Percentiles rank a stretch among this genome's conserved stretches.
Conservation (phyloP, 2,888 invertebrate genomes). For the Hesperia comma region DNA sequence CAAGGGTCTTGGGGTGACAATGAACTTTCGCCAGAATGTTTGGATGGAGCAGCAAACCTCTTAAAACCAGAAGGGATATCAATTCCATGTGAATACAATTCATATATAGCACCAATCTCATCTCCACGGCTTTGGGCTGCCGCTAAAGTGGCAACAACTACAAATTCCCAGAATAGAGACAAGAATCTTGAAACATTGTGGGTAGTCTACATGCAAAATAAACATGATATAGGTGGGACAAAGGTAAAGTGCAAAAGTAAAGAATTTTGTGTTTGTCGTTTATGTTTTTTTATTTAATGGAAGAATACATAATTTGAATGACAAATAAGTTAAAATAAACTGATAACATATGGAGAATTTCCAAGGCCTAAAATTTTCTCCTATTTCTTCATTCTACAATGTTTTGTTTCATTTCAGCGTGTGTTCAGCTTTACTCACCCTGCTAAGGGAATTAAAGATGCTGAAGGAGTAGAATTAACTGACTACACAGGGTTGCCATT, state of each 20-base stretch:
- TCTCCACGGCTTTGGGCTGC: slow-evolving; percentile 94
- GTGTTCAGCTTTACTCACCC: slow-evolving; percentile 97
- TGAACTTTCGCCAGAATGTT: slow-evolving; percentile 98
- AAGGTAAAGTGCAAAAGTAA: slow-evolving; percentile 63
- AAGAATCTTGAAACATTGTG: slow-evolving; percentile 91
- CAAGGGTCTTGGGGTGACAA: slow-evolving; percentile 98
- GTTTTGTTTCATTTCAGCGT: slow-evolving; percentile 67
- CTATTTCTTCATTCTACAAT: background rate
- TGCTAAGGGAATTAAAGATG: slow-evolving; percentile 87
- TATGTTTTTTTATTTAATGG: background rate
- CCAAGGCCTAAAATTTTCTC: too few species aligned
- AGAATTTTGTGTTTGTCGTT: background rate
- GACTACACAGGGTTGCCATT: slow-evolving; percentile 87
- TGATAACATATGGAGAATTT: too few species aligned
- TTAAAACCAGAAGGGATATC: slow-evolving; percentile 94
- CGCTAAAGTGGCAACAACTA: slow-evolving; percentile 72
- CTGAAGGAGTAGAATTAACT: slow-evolving; percentile 86
- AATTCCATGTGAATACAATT: slow-evolving; percentile 94
- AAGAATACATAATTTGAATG: too few species aligned
- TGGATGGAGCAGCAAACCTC: slow-evolving; percentile 96
- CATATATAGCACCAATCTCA: slow-evolving; percentile 96
- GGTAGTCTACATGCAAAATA: slow-evolving; percentile 95
- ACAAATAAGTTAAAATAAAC: too few species aligned
- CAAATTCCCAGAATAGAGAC: slow-evolving; percentile 55
- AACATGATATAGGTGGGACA: slow-evolving; percentile 89